Conservation (phyloP, 2,113 vertebrate genomes). For the Tachuris rubrigastra region DNA sequence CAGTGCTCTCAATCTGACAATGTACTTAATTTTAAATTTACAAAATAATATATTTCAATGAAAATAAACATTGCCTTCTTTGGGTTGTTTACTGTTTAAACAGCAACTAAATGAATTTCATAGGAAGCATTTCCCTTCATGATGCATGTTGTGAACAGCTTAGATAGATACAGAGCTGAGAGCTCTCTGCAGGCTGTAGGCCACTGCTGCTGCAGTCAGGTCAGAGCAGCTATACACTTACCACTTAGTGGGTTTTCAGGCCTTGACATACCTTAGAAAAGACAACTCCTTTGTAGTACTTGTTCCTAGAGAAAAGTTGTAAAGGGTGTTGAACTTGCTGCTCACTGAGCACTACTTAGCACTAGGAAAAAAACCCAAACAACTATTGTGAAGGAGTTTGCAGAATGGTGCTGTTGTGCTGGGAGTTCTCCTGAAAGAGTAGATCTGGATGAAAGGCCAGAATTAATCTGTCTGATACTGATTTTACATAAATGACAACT, state of each 20-base stretch:
- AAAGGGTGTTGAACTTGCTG: conserved; percentile 59
- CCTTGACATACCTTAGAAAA: conserved; percentile 14
- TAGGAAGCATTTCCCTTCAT: background rate
- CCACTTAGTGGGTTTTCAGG: background rate
- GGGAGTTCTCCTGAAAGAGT: conserved; percentile 27
- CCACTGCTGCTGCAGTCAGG: background rate
- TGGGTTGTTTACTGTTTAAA: background rate
- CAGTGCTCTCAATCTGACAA: background rate
- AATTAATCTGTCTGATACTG: conserved; percentile 56
- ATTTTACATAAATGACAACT: conserved; percentile 29
- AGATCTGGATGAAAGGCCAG: conserved; percentile 51
- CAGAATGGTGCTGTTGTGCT: conserved; percentile 27
- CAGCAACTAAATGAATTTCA: background rate
- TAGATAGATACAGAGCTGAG: background rate
- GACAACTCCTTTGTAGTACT: conserved; percentile 57
- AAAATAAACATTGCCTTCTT: background rate
- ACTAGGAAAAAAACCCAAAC: background rate
- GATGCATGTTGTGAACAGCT: background rate
- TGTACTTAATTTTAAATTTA: background rate
- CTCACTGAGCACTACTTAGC: conserved; percentile 23
- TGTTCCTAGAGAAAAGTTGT: conserved; percentile 37
- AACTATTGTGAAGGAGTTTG: conserved; percentile 23
- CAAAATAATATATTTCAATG: background rate
- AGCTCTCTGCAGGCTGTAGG: conserved; percentile 8
- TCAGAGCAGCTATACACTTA: conserved; percentile 18